A percentile compares a stretch with the other conserved stretches of the same genome.
Evolutionary conservation across 2,113 vertebrate species (phyloP).

Genomic region (Synchiropus splendidus): DNA sequence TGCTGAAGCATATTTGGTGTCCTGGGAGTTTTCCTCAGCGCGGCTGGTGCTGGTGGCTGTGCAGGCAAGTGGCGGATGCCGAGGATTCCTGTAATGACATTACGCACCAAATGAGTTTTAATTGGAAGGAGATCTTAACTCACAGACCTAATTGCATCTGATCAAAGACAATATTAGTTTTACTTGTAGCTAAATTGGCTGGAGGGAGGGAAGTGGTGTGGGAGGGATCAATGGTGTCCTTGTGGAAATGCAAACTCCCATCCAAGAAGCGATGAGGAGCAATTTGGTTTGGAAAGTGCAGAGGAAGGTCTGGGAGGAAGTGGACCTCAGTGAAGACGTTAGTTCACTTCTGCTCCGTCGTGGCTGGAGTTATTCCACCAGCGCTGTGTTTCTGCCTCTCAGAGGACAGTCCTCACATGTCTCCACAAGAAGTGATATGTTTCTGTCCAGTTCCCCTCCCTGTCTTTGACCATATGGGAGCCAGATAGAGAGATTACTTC

Average conservation of each 20-base stretch:
- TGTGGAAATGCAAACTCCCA: too few relatives aligned
- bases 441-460: too few relatives aligned
- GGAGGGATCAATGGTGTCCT: slow-evolving; percentile 57
- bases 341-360: too few relatives aligned
- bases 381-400: too few relatives aligned
- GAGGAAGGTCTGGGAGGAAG: too few relatives aligned
- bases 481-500: too few relatives aligned
- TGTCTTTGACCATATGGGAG: too few relatives aligned
- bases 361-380: too few relatives aligned
- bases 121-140: slow-evolving; percentile 76
- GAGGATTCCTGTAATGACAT: slow-evolving; percentile 62
- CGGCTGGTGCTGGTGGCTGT: slow-evolving; percentile 4
- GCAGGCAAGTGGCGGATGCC: slow-evolving; percentile 52
- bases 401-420: too few relatives aligned
- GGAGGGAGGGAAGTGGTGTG: slow-evolving; percentile 2
- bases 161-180: slow-evolving; percentile 78
- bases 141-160: slow-evolving; percentile 72
- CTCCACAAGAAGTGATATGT: slow-evolving; percentile 5
- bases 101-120: slow-evolving; percentile 72
- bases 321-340: too few relatives aligned
- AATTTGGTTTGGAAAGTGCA: too few relatives aligned
- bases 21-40: too few relatives aligned
- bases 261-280: slow-evolving; percentile 34
- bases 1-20: neutral
- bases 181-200: slow-evolving; percentile 64